Evolutionary conservation across 2,113 vertebrate genomes (phyloP).

Genomic region (Phycodurus eques): DNA sequence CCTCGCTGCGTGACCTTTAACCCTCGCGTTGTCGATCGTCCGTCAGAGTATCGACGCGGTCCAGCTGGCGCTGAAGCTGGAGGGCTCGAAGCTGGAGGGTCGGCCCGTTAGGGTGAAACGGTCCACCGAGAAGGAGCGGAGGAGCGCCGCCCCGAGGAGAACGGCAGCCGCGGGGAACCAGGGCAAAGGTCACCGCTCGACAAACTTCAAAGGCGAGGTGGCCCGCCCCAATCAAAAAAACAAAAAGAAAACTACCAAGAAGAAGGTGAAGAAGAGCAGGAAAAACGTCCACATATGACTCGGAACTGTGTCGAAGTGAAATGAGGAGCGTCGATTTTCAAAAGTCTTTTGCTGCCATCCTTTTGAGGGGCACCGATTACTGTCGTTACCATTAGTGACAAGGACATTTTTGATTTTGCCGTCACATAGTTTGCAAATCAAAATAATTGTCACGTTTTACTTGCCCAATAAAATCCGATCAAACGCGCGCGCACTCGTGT

Average conservation of each 20-base stretch:
- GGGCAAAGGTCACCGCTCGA: not conserved
- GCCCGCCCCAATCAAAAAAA: not conserved
- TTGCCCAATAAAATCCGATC: too few relatives aligned
- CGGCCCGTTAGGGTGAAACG: conserved; percentile 83
- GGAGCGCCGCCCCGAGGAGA: not conserved
- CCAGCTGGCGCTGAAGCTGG: conserved; percentile 86
- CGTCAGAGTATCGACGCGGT: conserved; percentile 83
- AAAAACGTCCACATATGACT: not conserved
- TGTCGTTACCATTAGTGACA: too few relatives aligned
- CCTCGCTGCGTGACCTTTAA: not conserved
- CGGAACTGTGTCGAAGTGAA: too few relatives aligned
- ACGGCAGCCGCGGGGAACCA: too few relatives aligned
- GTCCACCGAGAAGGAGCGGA: conserved; percentile 70
- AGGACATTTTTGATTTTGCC: too few relatives aligned
- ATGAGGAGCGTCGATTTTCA: too few relatives aligned
- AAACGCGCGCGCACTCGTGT: too few relatives aligned
- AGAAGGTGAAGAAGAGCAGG: not conserved
- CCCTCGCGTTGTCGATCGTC: not conserved
- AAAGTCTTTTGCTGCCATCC: too few relatives aligned
- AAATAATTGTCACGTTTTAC: too few relatives aligned
- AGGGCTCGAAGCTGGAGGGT: conserved; percentile 78
- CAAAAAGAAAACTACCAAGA: not conserved
- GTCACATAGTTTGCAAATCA: too few relatives aligned
- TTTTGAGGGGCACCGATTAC: too few relatives aligned
- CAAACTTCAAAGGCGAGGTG: not conserved